These are phyloP conservation scores for Archocentrus centrarchus DNA, from an alignment of 2,113 vertebrate genomes.

Conservation along the genomic window DNA sequence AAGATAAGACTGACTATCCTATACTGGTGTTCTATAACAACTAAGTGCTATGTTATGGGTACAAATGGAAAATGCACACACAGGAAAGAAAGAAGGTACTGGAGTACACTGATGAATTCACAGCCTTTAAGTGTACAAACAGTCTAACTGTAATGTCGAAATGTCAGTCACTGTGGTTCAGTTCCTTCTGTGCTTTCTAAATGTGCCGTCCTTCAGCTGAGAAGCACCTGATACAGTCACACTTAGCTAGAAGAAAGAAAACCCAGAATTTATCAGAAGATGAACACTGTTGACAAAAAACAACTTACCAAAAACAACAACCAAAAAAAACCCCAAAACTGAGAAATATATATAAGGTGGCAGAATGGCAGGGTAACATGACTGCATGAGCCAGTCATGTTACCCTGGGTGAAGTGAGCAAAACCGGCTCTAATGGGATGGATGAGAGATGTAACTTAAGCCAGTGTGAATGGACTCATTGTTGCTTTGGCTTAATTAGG, in stretches of 20 bases:
- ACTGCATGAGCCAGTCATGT: slow-evolving; percentile 33
- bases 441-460: slow-evolving; percentile 78
- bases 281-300: not conserved
- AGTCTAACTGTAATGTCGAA: not conserved
- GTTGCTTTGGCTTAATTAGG: slow-evolving; percentile 87
- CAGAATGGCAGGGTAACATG: slow-evolving; percentile 28
- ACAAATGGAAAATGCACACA: not conserved
- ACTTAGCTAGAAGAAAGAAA: not conserved
- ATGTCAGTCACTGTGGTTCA: not conserved
- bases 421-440: slow-evolving; percentile 53
- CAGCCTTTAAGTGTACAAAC: not conserved
- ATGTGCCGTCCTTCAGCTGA: not conserved
- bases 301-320: not conserved
- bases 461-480: slow-evolving; percentile 86
- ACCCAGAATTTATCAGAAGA: not conserved
- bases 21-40: too few species aligned
- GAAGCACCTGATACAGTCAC: not conserved
- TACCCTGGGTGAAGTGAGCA: slow-evolving; percentile 54
- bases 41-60: too few species aligned
- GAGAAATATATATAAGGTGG: not conserved
- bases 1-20: too few species aligned
- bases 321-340: not conserved
- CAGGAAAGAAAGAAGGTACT: not conserved
- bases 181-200: not conserved
- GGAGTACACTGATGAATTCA: not conserved